A percentile compares a stretch with the other conserved stretches of the same genome.
Evolutionary conservation across 1,140 invertebrate species (phyloP).

Genomic region (Copidosoma floridanum): DNA sequence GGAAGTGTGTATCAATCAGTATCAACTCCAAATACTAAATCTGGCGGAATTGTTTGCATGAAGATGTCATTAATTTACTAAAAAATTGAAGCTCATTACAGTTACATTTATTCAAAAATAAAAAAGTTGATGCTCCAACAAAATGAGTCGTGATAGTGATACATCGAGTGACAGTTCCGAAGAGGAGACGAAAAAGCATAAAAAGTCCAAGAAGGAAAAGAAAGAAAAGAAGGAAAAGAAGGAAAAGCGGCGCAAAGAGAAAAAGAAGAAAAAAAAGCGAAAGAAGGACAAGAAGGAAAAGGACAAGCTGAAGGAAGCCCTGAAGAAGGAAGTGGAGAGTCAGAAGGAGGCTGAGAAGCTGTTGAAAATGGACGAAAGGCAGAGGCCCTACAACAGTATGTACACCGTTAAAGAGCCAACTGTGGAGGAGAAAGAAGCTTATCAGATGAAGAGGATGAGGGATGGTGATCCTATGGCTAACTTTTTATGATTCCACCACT

Average conservation of each 20-base stretch:
- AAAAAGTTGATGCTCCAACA: no score
- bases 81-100: no score
- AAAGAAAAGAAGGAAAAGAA: constrained; percentile 54
- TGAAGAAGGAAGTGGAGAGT: constrained; percentile 66
- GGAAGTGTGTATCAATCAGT: no score
- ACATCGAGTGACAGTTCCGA: no score
- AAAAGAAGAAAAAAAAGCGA: constrained; percentile 65
- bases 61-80: no score
- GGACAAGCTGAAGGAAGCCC: constrained; percentile 59
- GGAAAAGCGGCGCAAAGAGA: constrained; percentile 66
- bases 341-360: constrained; percentile 66
- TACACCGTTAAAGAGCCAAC: constrained; percentile 79
- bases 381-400: constrained; percentile 90
- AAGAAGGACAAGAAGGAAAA: constrained; percentile 58
- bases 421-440: constrained; percentile 92
- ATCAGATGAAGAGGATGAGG: constrained; percentile 78
- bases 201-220: constrained; percentile 30
- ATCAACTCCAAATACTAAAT: no score
- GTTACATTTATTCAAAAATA: no score
- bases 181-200: constrained; percentile 49
- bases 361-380: constrained; percentile 79
- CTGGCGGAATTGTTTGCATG: no score
- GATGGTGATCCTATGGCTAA: constrained; percentile 91
- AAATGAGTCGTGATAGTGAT: no score
- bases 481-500: no score